A percentile compares a stretch with the other conserved stretches of the same genome.
phyloP scores from a whole-genome alignment of 2,888 invertebrate species.

The Neoaliturus tenellus region DNA sequence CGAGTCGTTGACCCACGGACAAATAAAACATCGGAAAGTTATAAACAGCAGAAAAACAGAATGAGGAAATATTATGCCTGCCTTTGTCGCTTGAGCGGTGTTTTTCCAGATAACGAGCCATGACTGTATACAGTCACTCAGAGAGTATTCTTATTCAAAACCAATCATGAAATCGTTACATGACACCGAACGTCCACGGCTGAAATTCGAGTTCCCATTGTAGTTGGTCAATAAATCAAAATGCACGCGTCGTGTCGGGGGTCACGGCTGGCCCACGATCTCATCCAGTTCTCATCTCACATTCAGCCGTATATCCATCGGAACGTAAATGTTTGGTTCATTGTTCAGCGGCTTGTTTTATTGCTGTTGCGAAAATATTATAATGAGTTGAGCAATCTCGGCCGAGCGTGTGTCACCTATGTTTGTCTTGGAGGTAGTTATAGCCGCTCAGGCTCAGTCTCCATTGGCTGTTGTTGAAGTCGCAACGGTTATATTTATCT shows the following conservation, averaged over 20 bases:
- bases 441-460: not conserved
- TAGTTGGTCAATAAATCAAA: not conserved
- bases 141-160: no score
- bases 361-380: slow-evolving; percentile 22
- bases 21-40: no score
- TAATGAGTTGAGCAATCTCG: slow-evolving; percentile 2
- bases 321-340: slow-evolving; percentile 11
- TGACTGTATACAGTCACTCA: no score
- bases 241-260: not conserved
- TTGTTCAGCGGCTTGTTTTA: slow-evolving; percentile 19
- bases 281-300: not conserved
- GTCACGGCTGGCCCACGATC: not conserved
- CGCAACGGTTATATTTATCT: not conserved
- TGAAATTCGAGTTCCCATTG: not conserved
- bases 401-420: not conserved
- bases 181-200: not conserved
- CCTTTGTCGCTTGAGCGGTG: no score
- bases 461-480: not conserved
- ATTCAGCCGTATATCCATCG: slow-evolving; percentile 4
- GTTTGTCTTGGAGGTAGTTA: slow-evolving; percentile 1
- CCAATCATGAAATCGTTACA: not conserved
- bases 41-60: no score
- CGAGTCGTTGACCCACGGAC: slow-evolving; percentile 1
- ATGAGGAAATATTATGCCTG: no score
- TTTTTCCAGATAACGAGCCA: no score